Evolutionary conservation across 2,888 invertebrate genomes (phyloP), one percentile per base, ranked within the genome.

Genomic region (Xylota sylvarum): DNA sequence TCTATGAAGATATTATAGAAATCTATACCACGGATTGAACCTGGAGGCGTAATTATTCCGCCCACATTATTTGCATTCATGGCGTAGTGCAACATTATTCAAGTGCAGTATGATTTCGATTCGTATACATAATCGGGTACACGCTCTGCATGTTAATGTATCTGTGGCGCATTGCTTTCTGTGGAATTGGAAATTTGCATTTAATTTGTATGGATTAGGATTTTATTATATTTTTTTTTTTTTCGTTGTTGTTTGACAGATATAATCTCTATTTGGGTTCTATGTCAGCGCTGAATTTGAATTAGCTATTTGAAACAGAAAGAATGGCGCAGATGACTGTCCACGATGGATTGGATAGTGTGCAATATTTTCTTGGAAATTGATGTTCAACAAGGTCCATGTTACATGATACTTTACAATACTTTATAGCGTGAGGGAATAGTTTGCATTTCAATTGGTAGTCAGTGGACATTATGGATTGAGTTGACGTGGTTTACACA

Each of bases 161-260:
- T 84, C 55, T 80, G 27, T 62, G 48, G 80, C 73, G 50, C 69
- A 67, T 46, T 79, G 55, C 79, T 43, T 43, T 83, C 79, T 67
- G 4, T 55, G 43, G 79, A 84, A 79, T 74, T 84, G 84, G 14
- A 74, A 74, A 84, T 84, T 84, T 84, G 84, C 84, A 79, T 84
- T 69, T 84, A 79, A 84, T 83, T 83, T 83, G 65, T 83, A 60
- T 67, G 67, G 69, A 56, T 69, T 56, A 14, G 10, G 58, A 56
- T 70, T 64, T 74, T 52, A 46, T 56, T 55, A 7, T 14, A 14
- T 60, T 69, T 56, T 46, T 40, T 50, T 46, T 52, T n/a, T n/a
- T n/a, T n/a, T n/a, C n/a, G n/a, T n/a, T n/a, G n/a, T n/a, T n/a
- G 35, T 55, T 17, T 52, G 37, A 37, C 52, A 43, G 70, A 60